Evolutionary conservation across 2,113 vertebrate species (phyloP).

Genomic region (Megalops atlanticus): DNA sequence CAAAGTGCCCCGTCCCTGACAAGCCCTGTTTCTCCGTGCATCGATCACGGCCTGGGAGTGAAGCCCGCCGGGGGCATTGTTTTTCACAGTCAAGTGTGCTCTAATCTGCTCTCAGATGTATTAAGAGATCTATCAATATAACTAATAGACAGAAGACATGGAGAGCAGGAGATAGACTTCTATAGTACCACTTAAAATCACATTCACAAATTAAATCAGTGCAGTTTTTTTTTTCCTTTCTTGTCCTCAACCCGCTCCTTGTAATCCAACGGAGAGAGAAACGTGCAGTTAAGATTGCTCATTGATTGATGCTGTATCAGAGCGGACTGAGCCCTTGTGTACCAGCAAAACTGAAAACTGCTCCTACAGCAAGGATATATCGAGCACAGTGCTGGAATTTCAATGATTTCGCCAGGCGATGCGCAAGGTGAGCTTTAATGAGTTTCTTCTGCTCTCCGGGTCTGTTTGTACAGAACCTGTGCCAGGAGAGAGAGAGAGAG

Average conservation of each 20-base stretch:
- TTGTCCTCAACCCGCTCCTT: constrained; percentile 14
- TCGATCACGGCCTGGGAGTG: constrained; percentile 51
- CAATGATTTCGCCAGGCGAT: constrained; percentile 24
- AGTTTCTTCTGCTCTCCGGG: constrained; percentile 25
- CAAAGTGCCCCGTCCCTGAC: constrained; percentile 54
- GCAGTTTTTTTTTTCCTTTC: background rate
- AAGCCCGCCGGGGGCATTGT: constrained; percentile 52
- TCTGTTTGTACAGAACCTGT: constrained; percentile 10
- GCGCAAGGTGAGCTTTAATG: constrained; percentile 33
- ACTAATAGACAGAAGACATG: constrained; percentile 34
- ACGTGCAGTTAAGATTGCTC: constrained; percentile 2
- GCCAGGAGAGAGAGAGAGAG: background rate
- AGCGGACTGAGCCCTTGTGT: background rate
- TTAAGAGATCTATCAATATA: constrained; percentile 47
- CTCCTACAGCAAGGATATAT: constrained; percentile 5
- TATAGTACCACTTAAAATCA: constrained; percentile 27
- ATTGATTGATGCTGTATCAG: constrained; percentile 24
- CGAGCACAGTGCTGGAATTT: constrained; percentile 18
- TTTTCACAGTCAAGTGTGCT: constrained; percentile 51
- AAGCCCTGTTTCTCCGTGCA: constrained; percentile 62
- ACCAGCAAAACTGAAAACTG: background rate
- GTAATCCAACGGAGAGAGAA: background rate
- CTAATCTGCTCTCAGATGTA: constrained; percentile 49
- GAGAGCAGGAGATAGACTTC: constrained; percentile 34
- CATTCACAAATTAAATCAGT: constrained; percentile 6